Percentiles rank a stretch among this genome's conserved stretches.
These are phyloP conservation scores for Cladorhizidae sp. DNA, from an alignment of 37 sponge, comb jelly and placozoan species.

Conservation along the genomic window DNA sequence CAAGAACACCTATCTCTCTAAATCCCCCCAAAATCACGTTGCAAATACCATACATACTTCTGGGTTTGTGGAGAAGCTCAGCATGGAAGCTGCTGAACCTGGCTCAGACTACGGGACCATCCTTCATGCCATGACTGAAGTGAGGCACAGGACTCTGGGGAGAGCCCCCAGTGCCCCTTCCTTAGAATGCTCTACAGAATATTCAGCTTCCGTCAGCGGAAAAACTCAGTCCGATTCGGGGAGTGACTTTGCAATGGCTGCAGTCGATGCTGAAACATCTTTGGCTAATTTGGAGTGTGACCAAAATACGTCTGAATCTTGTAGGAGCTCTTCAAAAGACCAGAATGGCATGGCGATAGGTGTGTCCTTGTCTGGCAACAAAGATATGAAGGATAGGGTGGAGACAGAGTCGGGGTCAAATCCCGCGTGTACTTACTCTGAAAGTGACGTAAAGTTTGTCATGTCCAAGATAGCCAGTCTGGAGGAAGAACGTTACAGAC, in stretches of 20 bases:
- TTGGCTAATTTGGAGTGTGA: no score
- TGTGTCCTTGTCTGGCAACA: neutral
- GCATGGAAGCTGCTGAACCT: neutral
- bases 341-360: neutral
- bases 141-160: neutral
- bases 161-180: conserved; percentile 12
- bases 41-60: neutral
- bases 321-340: neutral
- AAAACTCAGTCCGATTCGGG: neutral
- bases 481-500: conserved; percentile 43
- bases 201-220: neutral
- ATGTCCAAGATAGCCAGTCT: conserved; percentile 56
- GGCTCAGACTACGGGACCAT: neutral
- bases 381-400: neutral
- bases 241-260: neutral
- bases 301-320: neutral
- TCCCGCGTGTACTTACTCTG: conserved; percentile 31
- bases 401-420: neutral
- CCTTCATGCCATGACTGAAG: conserved; percentile 1
- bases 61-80: neutral
- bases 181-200: neutral
- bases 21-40: neutral
- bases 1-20: conserved; percentile 16
- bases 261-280: neutral
- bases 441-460: conserved; percentile 41